Evolutionary conservation across 2,797 vertebrate genomes (phyloP).

Genomic region (Hypotaenidia philippensis): DNA sequence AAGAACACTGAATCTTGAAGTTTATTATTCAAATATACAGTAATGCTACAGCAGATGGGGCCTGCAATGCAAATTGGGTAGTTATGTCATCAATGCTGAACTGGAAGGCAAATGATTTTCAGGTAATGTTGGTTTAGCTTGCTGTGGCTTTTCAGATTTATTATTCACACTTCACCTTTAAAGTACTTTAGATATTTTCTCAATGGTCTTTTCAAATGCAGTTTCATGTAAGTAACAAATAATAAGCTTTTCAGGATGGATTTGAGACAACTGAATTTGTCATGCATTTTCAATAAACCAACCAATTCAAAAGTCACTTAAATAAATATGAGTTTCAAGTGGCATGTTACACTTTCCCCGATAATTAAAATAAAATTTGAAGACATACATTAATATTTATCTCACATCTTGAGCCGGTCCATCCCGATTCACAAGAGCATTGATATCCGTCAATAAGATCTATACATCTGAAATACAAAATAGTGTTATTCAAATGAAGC

Average conservation of each 20-base stretch:
- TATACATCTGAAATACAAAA: slow-evolving; percentile 82
- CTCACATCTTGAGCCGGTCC: slow-evolving; percentile 84
- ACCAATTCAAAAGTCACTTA: not conserved
- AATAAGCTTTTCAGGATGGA: not conserved
- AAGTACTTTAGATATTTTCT: not conserved
- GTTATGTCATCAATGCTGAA: not conserved
- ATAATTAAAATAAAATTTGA: not conserved
- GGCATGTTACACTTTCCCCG: not conserved
- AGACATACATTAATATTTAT: slow-evolving; percentile 85
- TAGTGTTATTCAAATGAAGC: not conserved
- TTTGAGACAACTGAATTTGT: not conserved
- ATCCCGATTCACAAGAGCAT: slow-evolving; percentile 84
- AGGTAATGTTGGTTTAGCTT: not conserved
- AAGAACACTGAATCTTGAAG: not conserved
- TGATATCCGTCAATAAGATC: slow-evolving; percentile 80
- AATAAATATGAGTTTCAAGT: not conserved
- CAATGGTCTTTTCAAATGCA: not conserved
- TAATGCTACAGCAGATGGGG: not conserved
- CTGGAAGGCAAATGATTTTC: not conserved
- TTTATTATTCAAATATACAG: not conserved
- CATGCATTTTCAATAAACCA: not conserved
- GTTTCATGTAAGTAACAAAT: not conserved
- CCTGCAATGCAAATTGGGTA: not conserved
- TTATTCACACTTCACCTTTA: not conserved
- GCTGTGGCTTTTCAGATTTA: not conserved